Conservation (phyloP, 2,888 invertebrate species). For the Heliconius hortense region DNA sequence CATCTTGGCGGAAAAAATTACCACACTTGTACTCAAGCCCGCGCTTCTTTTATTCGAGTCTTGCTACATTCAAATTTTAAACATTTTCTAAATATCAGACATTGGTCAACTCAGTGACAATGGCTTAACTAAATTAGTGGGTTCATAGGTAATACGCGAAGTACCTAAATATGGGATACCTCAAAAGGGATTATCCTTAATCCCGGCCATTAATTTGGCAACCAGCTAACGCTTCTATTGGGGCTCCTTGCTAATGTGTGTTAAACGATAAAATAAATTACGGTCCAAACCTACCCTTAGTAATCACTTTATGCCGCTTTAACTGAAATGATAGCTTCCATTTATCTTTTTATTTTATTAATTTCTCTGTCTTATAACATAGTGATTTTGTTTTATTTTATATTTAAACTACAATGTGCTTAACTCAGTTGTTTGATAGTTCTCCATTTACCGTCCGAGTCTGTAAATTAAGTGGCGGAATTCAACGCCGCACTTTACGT, state of each 20-base stretch:
- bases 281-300: conserved; percentile 36
- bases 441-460: too few relatives aligned
- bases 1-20: too few relatives aligned
- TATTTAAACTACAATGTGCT: background rate
- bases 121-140: background rate
- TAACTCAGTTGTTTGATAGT: background rate
- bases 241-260: conserved; percentile 44
- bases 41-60: too few relatives aligned
- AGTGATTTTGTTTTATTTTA: too few relatives aligned
- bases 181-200: conserved; percentile 29
- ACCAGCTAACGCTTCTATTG: conserved; percentile 28
- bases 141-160: background rate
- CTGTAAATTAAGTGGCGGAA: background rate
- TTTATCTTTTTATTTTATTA: background rate
- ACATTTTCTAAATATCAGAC: background rate
- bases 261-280: conserved; percentile 47
- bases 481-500: background rate
- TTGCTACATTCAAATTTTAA: too few relatives aligned
- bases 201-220: conserved; percentile 34
- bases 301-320: conserved; percentile 47
- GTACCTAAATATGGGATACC: conserved; percentile 19
- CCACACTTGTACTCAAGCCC: background rate
- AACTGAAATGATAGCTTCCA: conserved; percentile 9
- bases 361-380: background rate
- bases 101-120: background rate